A percentile compares a stretch with the other conserved stretches of the same genome.
Conservation (phyloP, 2,888 invertebrate species). For the Trissoscelio sp. region DNA sequence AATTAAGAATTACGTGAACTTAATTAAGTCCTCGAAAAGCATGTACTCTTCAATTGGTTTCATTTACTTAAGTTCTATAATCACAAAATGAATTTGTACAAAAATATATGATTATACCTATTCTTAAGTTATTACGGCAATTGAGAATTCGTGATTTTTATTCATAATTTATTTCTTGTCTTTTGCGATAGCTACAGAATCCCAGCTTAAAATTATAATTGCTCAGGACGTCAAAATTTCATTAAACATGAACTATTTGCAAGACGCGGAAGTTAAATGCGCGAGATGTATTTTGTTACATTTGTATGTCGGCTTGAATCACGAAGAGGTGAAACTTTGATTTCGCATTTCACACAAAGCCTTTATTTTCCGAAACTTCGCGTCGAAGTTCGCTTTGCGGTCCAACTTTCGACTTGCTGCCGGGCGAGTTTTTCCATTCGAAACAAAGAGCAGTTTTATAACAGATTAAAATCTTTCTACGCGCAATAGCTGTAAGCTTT, state of each 20-base stretch:
- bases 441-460: slow-evolving; percentile 59
- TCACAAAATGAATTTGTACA: neutral
- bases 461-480: slow-evolving; percentile 65
- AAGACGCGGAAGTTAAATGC: neutral
- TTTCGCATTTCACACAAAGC: slow-evolving; percentile 25
- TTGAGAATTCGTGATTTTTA: neutral
- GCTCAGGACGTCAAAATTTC: neutral
- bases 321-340: slow-evolving; percentile 21
- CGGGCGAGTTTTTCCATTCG: slow-evolving; percentile 30
- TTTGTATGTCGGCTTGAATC: slow-evolving; percentile 4
- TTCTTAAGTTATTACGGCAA: neutral
- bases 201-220: neutral
- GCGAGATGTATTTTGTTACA: neutral
- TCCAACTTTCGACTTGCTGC: slow-evolving; percentile 37
- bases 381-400: slow-evolving; percentile 24
- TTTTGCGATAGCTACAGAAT: neutral
- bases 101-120: no score
- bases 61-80: neutral
- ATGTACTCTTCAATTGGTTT: neutral
- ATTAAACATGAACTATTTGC: neutral
- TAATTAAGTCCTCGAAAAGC: slow-evolving; percentile 12
- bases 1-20: slow-evolving; percentile 8
- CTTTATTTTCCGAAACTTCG: slow-evolving; percentile 23
- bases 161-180: neutral
- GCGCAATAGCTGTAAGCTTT: slow-evolving; percentile 70